phyloP scores from a whole-genome alignment of 2,113 vertebrate species.

The Hylia prasina region DNA sequence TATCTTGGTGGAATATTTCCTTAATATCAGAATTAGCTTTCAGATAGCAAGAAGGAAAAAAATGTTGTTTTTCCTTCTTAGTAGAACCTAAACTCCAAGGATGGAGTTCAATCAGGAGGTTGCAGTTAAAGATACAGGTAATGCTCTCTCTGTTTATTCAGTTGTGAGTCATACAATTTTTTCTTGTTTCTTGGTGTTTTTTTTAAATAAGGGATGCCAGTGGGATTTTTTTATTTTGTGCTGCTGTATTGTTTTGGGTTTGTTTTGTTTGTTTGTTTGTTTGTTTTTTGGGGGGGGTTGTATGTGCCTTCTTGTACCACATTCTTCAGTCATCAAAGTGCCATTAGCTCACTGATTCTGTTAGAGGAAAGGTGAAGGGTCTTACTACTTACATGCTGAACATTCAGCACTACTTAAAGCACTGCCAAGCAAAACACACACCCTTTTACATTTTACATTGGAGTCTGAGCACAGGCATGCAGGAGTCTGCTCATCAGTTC shows the following conservation, averaged over 20 bases:
- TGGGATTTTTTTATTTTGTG: not conserved
- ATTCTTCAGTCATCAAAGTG: not conserved
- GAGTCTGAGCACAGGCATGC: not conserved
- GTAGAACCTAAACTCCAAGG: not conserved
- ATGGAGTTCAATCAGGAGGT: not conserved
- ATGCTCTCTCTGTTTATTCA: not conserved
- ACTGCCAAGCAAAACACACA: not conserved
- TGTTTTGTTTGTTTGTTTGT: not conserved
- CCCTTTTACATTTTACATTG: not conserved
- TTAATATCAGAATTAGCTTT: not conserved
- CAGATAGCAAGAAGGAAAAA: not conserved
- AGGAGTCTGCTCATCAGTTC: not conserved
- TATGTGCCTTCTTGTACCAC: not conserved
- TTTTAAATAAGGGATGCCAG: fast-evolving
- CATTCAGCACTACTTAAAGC: not conserved
- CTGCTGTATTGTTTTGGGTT: not conserved
- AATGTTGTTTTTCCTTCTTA: not conserved
- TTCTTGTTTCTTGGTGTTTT: not conserved
- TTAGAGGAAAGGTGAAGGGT: not conserved
- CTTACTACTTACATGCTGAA: not conserved
- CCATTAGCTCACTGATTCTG: not conserved
- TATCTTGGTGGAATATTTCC: not conserved
- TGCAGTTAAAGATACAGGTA: not conserved
- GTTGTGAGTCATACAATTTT: not conserved
- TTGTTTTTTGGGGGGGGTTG: too few species aligned